These are phyloP conservation scores for Drosophila differens DNA, from an alignment of 2,888 invertebrate species.

Conservation along the genomic window DNA sequence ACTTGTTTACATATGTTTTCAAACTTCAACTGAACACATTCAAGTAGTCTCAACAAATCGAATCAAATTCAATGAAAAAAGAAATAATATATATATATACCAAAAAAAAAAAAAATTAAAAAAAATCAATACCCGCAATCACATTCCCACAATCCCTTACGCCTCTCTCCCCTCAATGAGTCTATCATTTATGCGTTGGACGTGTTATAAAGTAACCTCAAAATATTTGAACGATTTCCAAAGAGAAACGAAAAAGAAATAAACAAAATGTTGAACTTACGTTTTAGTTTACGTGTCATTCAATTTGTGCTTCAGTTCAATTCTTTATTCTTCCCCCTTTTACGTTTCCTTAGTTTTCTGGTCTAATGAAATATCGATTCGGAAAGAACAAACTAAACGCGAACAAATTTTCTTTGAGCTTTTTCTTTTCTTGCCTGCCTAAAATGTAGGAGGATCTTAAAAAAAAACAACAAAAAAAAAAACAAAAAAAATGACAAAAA, in stretches of 20 bases:
- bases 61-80: slow-evolving; percentile 50
- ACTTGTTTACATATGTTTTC: slow-evolving; percentile 72
- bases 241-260: slow-evolving; percentile 52
- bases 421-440: slow-evolving; percentile 85
- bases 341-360: slow-evolving; percentile 37
- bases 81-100: slow-evolving; percentile 34
- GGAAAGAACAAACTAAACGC: slow-evolving; percentile 34
- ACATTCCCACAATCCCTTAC: slow-evolving; percentile 84
- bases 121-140: slow-evolving; percentile 76
- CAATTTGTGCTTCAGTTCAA: slow-evolving; percentile 27
- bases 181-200: slow-evolving; percentile 85
- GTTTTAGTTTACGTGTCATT: slow-evolving; percentile 47
- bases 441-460: slow-evolving; percentile 57
- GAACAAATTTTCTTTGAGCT: slow-evolving; percentile 81
- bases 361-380: slow-evolving; percentile 42
- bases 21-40: slow-evolving; percentile 79
- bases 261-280: slow-evolving; percentile 72
- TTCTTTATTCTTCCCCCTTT: slow-evolving; percentile 36
- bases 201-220: slow-evolving; percentile 47
- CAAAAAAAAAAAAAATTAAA: slow-evolving; percentile 41
- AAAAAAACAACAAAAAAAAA: slow-evolving; percentile 22
- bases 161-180: slow-evolving; percentile 85
- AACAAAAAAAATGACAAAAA: slow-evolving; percentile 31
- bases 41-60: slow-evolving; percentile 76
- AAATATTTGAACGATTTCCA: slow-evolving; percentile 49